Base-by-base conservation (phyloP, 1,140 invertebrate species). In the Orchestia grillus region DNA sequence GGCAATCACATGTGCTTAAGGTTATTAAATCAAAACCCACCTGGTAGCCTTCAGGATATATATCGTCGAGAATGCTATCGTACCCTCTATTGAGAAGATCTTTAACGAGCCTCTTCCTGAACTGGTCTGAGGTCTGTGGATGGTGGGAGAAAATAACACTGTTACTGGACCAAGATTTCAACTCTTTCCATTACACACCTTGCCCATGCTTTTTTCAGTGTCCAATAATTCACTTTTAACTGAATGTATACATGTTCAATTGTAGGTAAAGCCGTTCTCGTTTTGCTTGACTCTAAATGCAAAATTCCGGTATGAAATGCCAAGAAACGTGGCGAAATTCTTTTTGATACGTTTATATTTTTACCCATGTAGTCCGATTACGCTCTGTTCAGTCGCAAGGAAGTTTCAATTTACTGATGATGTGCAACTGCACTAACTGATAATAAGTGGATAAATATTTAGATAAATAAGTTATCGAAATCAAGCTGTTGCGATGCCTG, bases 61-160 rank as follows among this genome's bases (percentile, higher is more conserved):
- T 96, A 53, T 96, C 95, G 47, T 96, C 96, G 57, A 90, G 98
- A 97, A 99, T 98, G 97, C 92, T 44, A n/a, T 99, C 98, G 97
- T 98, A 99, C 36, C 98, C 98, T 90, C 98, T 98, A 87, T 98
- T 98, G 95, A 98, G 98, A 19, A 99, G 97, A 53, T 98, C 98
- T 96, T 98, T 98, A 97, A 99, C 98, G 97, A 99, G 97, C 97
- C 98, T 98, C 95, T 97, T 88, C 41, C 98, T 97, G 97, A 98
- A 98, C 91, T 98, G 97, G 92, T 97, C 97, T 0, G 98, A 97
- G 97, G 98, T 98, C 98, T 99, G 97, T 36, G 97, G 97, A 97
- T 96, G 95, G 95, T 23, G 95, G 88, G 19, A 94, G 41, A 90
- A 90, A 23, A 28, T 77, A 3, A 15, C 62, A 77, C 28, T 77